phyloP scores from a whole-genome alignment of 2,113 vertebrate genomes.

The Chascanopsetta lugubris region DNA sequence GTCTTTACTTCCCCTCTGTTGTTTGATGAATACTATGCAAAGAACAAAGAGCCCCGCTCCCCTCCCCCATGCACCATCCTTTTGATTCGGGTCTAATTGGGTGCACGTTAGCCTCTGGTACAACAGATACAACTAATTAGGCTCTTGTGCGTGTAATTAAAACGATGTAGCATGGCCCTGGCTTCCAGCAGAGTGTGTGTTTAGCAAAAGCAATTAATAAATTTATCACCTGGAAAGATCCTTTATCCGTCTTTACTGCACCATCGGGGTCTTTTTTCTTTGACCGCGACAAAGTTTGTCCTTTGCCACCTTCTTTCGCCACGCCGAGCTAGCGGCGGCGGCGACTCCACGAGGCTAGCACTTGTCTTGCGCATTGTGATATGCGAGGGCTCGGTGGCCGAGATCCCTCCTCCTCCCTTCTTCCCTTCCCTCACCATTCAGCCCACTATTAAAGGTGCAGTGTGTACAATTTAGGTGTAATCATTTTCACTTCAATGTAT shows the following conservation, averaged over 20 bases:
- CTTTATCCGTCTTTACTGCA: slow-evolving; percentile 67
- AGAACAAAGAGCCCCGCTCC: slow-evolving; percentile 59
- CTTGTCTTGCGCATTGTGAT: slow-evolving; percentile 71
- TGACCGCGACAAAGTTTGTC: slow-evolving; percentile 49
- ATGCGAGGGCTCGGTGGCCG: slow-evolving; percentile 54
- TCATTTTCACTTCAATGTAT: too few relatives aligned
- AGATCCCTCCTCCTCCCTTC: slow-evolving; percentile 51
- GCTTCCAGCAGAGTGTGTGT: slow-evolving; percentile 73
- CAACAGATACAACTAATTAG: slow-evolving; percentile 82
- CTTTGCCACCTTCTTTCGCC: slow-evolving; percentile 18
- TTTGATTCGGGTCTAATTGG: slow-evolving; percentile 81
- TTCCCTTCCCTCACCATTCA: slow-evolving; percentile 64
- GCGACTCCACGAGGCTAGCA: slow-evolving; percentile 64
- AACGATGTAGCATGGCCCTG: slow-evolving; percentile 74
- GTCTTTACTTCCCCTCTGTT: slow-evolving; percentile 48
- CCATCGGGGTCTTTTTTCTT: slow-evolving; percentile 36
- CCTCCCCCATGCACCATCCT: slow-evolving; percentile 59
- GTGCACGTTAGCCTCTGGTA: slow-evolving; percentile 78
- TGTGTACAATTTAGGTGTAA: too few relatives aligned
- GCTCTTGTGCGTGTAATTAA: slow-evolving; percentile 79
- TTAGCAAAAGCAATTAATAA: slow-evolving; percentile 78
- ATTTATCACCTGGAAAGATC: slow-evolving; percentile 80
- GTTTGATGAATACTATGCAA: slow-evolving; percentile 60
- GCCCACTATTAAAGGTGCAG: slow-evolving; percentile 73
- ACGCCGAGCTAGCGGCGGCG: slow-evolving; percentile 24